Conservation (phyloP, 2,888 invertebrate genomes). For the Oeneis ivallda region DNA sequence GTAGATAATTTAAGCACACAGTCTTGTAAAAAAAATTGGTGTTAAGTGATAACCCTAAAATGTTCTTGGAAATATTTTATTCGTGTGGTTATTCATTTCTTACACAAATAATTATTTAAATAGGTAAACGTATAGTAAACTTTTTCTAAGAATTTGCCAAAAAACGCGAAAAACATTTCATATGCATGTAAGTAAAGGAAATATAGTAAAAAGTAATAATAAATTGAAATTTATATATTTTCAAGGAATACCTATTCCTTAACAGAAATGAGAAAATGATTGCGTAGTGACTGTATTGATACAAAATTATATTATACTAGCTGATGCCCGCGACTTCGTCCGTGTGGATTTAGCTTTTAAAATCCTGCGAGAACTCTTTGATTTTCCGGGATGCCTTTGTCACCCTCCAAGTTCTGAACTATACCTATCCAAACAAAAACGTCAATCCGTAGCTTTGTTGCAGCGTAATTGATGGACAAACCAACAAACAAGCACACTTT, state of each 20-base stretch:
- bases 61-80: neutral
- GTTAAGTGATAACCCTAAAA: neutral
- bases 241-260: conserved; percentile 3
- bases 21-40: neutral
- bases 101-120: neutral
- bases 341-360: too few species aligned
- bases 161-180: neutral
- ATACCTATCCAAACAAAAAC: too few species aligned
- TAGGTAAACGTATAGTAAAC: neutral
- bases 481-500: too few species aligned
- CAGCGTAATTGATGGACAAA: too few species aligned
- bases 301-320: too few species aligned
- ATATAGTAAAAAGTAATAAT: neutral
- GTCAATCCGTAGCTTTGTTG: too few species aligned
- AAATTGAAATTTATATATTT: neutral
- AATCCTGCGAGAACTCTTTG: too few species aligned
- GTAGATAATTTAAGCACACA: neutral
- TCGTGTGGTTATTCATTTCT: neutral
- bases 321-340: too few species aligned
- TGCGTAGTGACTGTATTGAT: too few species aligned
- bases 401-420: too few species aligned
- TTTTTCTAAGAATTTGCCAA: neutral
- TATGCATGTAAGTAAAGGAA: neutral
- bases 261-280: too few species aligned
- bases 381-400: too few species aligned